These are phyloP conservation scores for Xenentodon cancila DNA, from an alignment of 2,797 vertebrate genomes.

Conservation along the genomic window DNA sequence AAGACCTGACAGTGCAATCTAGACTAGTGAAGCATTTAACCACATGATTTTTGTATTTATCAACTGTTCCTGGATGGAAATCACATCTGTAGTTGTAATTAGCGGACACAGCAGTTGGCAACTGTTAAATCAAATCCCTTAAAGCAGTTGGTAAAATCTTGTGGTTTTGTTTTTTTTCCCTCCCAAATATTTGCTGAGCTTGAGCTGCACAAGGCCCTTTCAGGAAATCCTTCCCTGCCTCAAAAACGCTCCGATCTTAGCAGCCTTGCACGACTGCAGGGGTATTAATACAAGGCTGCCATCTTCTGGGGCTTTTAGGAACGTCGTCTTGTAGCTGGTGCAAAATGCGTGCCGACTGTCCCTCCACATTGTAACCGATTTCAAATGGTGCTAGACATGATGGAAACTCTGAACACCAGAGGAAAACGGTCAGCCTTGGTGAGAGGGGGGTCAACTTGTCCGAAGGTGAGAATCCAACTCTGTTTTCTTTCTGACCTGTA, in stretches of 20 bases:
- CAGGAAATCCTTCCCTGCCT: neutral
- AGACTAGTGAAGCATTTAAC: constrained; percentile 10
- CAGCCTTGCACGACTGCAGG: neutral
- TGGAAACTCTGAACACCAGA: constrained; percentile 98
- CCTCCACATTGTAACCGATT: constrained; percentile 99
- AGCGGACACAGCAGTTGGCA: too few species aligned
- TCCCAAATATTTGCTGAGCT: neutral
- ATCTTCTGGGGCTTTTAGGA: constrained; percentile 41
- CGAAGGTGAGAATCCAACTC: neutral
- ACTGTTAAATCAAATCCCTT: too few species aligned
- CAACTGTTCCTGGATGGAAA: constrained; percentile 4
- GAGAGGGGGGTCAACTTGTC: constrained; percentile 69
- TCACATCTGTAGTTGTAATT: too few species aligned
- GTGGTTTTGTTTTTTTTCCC: too few species aligned
- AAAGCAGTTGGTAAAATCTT: neutral
- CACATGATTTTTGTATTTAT: constrained; percentile 13
- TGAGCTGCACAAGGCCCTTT: neutral
- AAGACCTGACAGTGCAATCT: neutral
- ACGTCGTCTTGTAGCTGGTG: neutral
- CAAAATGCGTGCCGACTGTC: constrained; percentile 61
- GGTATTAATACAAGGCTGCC: constrained; percentile 31
- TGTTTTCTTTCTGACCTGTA: neutral
- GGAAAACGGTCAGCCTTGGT: constrained; percentile 98
- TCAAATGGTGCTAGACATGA: constrained; percentile 99
- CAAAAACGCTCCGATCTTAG: neutral